Evolutionary conservation across 2,113 vertebrate genomes (phyloP).

Genomic region (Candoia aspera): DNA sequence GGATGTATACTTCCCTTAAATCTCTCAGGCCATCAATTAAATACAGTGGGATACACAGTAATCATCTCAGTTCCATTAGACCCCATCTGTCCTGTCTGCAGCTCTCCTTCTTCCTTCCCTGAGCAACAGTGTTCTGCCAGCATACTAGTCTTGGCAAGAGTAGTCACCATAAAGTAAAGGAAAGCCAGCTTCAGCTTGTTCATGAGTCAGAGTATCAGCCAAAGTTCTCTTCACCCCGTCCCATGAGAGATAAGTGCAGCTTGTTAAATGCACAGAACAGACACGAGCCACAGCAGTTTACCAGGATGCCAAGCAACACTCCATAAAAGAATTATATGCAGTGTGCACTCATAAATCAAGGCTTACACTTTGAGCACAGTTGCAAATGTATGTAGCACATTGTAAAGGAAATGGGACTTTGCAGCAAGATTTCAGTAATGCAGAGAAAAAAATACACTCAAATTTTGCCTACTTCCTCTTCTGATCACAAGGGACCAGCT

Average conservation of each 20-base stretch:
- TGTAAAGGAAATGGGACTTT: background rate
- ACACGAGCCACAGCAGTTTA: background rate
- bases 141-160: conserved; percentile 58
- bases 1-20: conserved; percentile 38
- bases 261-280: conserved; percentile 20
- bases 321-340: background rate
- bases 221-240: background rate
- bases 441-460: background rate
- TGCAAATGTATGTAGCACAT: conserved; percentile 1
- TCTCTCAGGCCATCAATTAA: conserved; percentile 43
- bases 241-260: fast-evolving
- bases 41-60: conserved; percentile 4
- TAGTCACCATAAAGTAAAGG: conserved; percentile 37
- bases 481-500: background rate
- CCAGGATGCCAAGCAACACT: fast-evolving
- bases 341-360: background rate
- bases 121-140: conserved; percentile 38
- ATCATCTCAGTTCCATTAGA: conserved; percentile 34
- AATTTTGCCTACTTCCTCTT: background rate
- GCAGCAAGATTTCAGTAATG: background rate
- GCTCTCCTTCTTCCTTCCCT: background rate
- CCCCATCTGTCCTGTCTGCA: background rate
- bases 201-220: conserved; percentile 33
- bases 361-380: background rate
- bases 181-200: conserved; percentile 27